Percentiles rank a stretch among this genome's conserved stretches.
These are phyloP conservation scores for Melikaiella ostensackeni DNA, from an alignment of 2,888 invertebrate genomes.

Conservation along the genomic window DNA sequence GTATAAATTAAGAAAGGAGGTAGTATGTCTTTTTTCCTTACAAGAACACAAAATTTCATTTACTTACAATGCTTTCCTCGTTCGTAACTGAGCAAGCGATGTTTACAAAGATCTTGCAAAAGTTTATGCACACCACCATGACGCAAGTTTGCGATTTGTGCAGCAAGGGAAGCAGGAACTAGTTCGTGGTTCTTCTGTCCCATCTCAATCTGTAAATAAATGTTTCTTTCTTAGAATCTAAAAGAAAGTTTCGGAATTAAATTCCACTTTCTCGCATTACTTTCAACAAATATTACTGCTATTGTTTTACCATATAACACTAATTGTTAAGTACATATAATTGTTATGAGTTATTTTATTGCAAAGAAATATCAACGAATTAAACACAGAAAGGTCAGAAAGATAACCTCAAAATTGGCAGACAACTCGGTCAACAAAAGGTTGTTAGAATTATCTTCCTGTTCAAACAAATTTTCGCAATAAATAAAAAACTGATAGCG, in stretches of 20 bases:
- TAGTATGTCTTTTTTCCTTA: too few relatives aligned
- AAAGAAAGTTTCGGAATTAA: too few relatives aligned
- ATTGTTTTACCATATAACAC: too few relatives aligned
- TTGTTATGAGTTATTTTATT: too few relatives aligned
- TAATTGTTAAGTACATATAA: too few relatives aligned
- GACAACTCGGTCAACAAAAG: constrained; percentile 23
- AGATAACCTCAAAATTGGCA: constrained; percentile 16
- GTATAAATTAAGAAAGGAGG: too few relatives aligned
- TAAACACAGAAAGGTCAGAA: background rate
- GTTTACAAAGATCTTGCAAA: constrained; percentile 92
- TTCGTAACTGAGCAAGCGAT: constrained; percentile 94
- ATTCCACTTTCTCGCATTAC: too few relatives aligned
- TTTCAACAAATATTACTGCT: too few relatives aligned
- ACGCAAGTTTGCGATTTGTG: constrained; percentile 94
- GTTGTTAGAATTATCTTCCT: background rate
- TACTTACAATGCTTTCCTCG: constrained; percentile 93
- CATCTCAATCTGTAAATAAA: constrained; percentile 92
- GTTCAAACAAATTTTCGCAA: constrained; percentile 22
- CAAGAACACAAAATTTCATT: constrained; percentile 76
- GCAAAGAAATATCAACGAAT: too few relatives aligned
- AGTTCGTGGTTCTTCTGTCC: constrained; percentile 99
- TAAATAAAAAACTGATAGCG: background rate
- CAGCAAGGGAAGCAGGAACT: constrained; percentile 92
- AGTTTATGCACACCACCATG: constrained; percentile 96
- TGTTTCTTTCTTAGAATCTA: background rate